Evolutionary conservation across 2,113 vertebrate genomes (phyloP), one percentile per base, ranked within the genome.

Genomic region (Callorhinus ursinus): DNA sequence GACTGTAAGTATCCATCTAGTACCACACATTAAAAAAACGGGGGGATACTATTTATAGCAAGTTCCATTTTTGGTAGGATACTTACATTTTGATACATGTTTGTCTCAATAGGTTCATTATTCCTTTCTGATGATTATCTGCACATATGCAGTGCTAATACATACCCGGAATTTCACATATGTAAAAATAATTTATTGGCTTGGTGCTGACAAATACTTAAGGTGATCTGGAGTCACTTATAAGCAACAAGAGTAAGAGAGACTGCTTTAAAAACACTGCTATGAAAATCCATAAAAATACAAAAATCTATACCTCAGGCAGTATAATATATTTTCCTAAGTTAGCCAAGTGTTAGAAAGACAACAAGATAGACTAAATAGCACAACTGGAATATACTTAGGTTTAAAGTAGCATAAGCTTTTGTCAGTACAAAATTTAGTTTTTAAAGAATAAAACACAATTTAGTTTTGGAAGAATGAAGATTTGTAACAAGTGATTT

Each of bases 381-480:
- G 22, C 65, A 42, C 51, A 89, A 74, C 1, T 85, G 26, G 5
- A 92, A 36, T 53, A 69, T 5, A 65, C 51, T 24, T 88, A 81
- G 55, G 49, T 72, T 95, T 93, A 81, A 86, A 76, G n/a, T 42
- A 92, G 67, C 16, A 86, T 18, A 90, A n/a, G 77, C 42, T 31
- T 93, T 88, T 80, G 59, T 63, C 5, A 83, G 36, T 16, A 90
- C 14, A 95, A 94, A 89, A 90, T 85, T 57, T 76, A 86, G 5
- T 82, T 95, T 94, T 51, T 81, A 82, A 82, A 69, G 59, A 96
- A 92, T 84, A 89, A 92, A 86, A 86, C 2, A 61, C 3, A 49
- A 94, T 46, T 93, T 67, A 18, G 6, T 46, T 88, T 96, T 74
- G 80, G 61, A 97, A 91, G 36, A 91, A 36, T 79, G 9, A 90